Conservation (phyloP, 2,797 vertebrate genomes). For the Hipposideros larvatus region DNA sequence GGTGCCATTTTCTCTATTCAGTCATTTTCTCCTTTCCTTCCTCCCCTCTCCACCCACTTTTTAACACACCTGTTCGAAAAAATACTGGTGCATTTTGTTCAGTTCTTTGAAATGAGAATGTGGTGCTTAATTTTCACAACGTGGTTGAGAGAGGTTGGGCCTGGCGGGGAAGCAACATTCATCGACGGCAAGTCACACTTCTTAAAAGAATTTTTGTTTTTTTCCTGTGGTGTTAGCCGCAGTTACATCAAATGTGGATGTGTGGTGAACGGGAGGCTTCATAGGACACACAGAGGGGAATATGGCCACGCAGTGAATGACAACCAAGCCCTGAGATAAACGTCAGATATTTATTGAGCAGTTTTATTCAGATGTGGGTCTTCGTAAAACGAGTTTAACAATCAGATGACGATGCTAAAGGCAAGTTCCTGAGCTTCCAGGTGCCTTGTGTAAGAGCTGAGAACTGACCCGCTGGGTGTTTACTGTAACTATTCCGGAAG, state of each 20-base stretch:
- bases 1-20: conserved; percentile 85
- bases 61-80: conserved; percentile 3
- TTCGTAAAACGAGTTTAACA: conserved; percentile 63
- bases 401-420: conserved; percentile 71
- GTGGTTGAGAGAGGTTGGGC: conserved; percentile 64
- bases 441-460: conserved; percentile 88
- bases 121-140: conserved; percentile 79
- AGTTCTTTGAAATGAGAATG: conserved; percentile 74
- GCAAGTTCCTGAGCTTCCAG: conserved; percentile 86
- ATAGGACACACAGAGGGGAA: conserved; percentile 29
- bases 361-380: conserved; percentile 66
- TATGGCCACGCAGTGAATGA: conserved; percentile 9
- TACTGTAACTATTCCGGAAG: conserved; percentile 85
- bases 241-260: neutral
- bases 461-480: conserved; percentile 84
- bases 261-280: conserved; percentile 11
- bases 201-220: neutral
- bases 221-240: conserved; percentile 57
- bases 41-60: neutral
- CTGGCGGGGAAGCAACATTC: neutral
- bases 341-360: conserved; percentile 32
- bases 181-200: neutral
- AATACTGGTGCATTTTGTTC: conserved; percentile 80
- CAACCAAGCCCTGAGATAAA: conserved; percentile 47
- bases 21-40: conserved; percentile 48